Base-by-base conservation (phyloP, 2,113 vertebrate genomes). In the Abramis brama region DNA sequence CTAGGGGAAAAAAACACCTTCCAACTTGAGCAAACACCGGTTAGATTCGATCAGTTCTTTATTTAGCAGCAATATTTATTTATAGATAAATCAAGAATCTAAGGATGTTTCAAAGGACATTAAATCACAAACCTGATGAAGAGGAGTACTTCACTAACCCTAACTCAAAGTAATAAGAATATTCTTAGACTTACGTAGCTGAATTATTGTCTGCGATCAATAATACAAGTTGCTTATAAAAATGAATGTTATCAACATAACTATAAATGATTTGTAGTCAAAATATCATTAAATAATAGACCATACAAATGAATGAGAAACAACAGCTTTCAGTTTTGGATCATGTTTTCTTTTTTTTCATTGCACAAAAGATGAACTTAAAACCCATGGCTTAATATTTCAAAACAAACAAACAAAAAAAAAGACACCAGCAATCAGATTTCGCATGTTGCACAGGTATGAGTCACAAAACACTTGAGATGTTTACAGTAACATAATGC, bases 401-500 rank as follows among this genome's bases (percentile, higher is more conserved):
- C 2, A n/a, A 66, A 81, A 47, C 6, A 52, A 68, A 43, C 33
- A 66, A 12, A 17, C n/a, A 36, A 23, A 36, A 39, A 23, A 36
- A 36, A 0, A 2, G 19, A 11, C 19, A 64, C 39, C 59, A 66
- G 79, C 39, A 80, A 47, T 80, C n/a, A 21, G n/a, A 47, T 81
- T 66, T 81, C 79, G 47, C 57, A 79, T 11, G 79, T 64, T 77
- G 73, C 59, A 59, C 64, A 71, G 3, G 25, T 12, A 52, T 70
- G 55, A 43, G 5, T 23, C 59, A 52, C 83, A 77, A 30, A 52
- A 45, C 39, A 76, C 33, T 75, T 74, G 39, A 74, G 36, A 84
- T 75, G 33, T 45, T 74, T 76, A 84, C n/a, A 76, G 83, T 59
- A 30, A 84, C 25, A 75, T 21, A 57, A 78, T 55, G 27, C 12